phyloP scores from a whole-genome alignment of 2,113 vertebrate genomes.

The Chascanopsetta lugubris region DNA sequence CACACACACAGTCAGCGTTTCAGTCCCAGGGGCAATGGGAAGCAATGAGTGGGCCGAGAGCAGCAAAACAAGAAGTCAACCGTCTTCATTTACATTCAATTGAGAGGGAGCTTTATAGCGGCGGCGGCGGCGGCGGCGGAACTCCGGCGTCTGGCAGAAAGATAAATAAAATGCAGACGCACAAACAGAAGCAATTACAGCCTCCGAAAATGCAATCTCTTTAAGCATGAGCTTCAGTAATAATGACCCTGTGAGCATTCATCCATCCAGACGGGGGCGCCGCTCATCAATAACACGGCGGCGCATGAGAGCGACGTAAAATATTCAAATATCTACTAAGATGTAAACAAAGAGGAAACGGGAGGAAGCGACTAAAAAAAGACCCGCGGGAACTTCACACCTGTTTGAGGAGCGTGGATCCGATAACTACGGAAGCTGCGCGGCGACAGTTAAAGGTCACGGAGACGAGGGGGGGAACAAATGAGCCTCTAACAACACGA shows the following conservation, averaged over 20 bases:
- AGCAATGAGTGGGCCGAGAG: conserved; percentile 22
- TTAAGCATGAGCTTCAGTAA: conserved; percentile 32
- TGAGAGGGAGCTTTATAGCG: conserved; percentile 10
- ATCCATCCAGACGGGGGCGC: conserved; percentile 7
- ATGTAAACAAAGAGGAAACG: neutral
- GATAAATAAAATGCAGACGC: conserved; percentile 26
- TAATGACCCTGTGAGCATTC: conserved; percentile 7
- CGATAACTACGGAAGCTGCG: neutral
- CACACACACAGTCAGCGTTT: neutral
- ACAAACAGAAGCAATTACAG: conserved; percentile 8
- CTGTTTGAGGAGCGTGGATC: neutral
- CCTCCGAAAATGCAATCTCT: conserved; percentile 25
- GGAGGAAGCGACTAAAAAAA: neutral
- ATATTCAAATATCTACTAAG: neutral
- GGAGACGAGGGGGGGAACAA: conserved; percentile 24
- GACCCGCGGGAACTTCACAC: neutral
- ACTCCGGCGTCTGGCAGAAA: neutral
- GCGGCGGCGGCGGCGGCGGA: conserved; percentile 5
- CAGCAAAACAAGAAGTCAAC: conserved; percentile 20
- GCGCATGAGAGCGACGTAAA: neutral
- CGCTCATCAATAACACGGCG: conserved; percentile 14
- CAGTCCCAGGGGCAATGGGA: conserved; percentile 21
- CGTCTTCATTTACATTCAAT: conserved; percentile 50
- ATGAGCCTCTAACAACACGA: too few relatives aligned
- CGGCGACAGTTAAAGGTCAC: neutral